Conservation (phyloP, 2,797 vertebrate genomes). For the Malacoraja senta region DNA sequence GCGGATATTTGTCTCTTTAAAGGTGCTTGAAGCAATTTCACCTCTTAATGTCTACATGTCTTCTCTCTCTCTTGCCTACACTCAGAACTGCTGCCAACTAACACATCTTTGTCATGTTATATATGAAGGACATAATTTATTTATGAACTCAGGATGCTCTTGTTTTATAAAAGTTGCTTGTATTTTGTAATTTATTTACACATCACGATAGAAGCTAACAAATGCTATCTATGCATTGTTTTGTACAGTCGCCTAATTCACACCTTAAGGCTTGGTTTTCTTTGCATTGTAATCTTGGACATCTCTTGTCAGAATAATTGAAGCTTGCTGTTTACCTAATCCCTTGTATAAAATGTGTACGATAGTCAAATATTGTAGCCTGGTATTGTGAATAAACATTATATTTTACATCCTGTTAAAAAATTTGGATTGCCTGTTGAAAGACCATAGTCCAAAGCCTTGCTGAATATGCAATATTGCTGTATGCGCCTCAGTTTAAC, state of each 20-base stretch:
- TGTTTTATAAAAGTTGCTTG: slow-evolving; percentile 56
- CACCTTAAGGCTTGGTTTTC: slow-evolving; percentile 41
- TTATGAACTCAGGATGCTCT: slow-evolving; percentile 58
- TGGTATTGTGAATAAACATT: slow-evolving; percentile 42
- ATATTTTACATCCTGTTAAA: slow-evolving; percentile 40
- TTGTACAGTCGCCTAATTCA: slow-evolving; percentile 52
- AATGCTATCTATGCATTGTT: slow-evolving; percentile 66
- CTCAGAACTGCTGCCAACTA: slow-evolving; percentile 65
- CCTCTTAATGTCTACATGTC: slow-evolving; percentile 68
- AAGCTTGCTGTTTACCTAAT: slow-evolving; percentile 38
- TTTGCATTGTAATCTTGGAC: slow-evolving; percentile 24
- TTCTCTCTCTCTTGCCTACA: slow-evolving; percentile 52
- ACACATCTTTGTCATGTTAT: slow-evolving; percentile 49
- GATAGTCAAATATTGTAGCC: slow-evolving; percentile 41
- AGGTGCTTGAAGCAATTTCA: slow-evolving; percentile 68
- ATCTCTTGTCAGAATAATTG: slow-evolving; percentile 9
- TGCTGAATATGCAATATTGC: too few relatives aligned
- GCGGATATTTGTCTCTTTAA: slow-evolving; percentile 53
- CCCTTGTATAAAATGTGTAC: slow-evolving; percentile 40
- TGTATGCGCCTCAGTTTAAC: too few relatives aligned
- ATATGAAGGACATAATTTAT: slow-evolving; percentile 58
- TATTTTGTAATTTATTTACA: slow-evolving; percentile 65
- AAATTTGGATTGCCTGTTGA: neutral
- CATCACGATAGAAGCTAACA: slow-evolving; percentile 54
- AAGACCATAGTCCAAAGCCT: neutral